Base-by-base conservation (phyloP, 2,888 invertebrate genomes). In the Aleiodes alternator region DNA sequence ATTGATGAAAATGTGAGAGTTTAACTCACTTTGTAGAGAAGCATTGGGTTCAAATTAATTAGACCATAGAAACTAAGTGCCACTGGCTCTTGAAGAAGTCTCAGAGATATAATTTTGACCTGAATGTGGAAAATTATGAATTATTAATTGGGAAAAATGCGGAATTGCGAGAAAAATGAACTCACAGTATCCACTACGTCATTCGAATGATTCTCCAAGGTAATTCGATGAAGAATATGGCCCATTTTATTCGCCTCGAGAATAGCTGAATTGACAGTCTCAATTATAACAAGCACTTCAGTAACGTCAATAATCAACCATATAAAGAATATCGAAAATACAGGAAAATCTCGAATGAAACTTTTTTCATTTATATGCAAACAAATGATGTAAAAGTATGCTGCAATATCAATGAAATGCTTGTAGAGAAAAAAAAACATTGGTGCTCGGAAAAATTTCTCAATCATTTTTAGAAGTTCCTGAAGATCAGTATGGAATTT, bases 91-190 rank as follows among this genome's bases (percentile, higher is more conserved):
- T 57, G 57, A 6, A 57, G 34, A 57, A 57, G 29, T n/a, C 9
- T 29, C 29, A 57, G 29, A 5, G 57, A 57, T 57, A 57, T 31
- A 31, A 57, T 29, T 31, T 57, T 57, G n/a, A 57, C 57, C 57
- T 57, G 56, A 11, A 16, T 8, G 14, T 8, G n/a, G 6, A 23
- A 14, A 16, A 23, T 23, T 4, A 29, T 9, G 3, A 14, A 56
- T 56, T 6, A 56, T 56, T 56, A 16, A 56, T 56, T n/a, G 43
- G 7, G 3, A 43, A 9, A 43, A 43, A 14, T 14, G 16, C 3
- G 34, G 5, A 34, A 6, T 34, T 34, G 34, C 34, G 6, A 34
- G 34, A 6, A 43, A 43, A 43, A 9, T 43, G 7, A 8, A 43
- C 56, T 56, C 14, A 56, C 56, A 16, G 56, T 16, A 29, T 56